Evolutionary conservation across 2,113 vertebrate species (phyloP).

Genomic region (Xiphophorus maculatus): DNA sequence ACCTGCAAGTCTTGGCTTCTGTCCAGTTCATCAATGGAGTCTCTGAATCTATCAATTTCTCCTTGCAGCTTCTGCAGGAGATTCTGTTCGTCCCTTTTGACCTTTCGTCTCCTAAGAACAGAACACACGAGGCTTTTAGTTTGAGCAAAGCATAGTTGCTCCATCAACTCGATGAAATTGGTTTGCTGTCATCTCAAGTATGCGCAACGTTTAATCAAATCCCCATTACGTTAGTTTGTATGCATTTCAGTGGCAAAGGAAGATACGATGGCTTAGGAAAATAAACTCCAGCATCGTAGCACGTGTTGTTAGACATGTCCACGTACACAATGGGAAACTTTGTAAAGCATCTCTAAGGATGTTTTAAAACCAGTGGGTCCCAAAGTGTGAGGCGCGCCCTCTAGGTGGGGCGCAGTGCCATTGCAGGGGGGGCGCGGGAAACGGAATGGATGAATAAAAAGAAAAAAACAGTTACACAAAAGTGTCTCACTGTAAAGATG

Average conservation of each 20-base stretch:
- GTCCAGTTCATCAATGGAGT: constrained; percentile 25
- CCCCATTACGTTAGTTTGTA: no score
- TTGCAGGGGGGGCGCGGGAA: no score
- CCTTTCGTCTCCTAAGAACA: constrained; percentile 20
- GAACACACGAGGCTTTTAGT: accelerated
- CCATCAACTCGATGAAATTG: no score
- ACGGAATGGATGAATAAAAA: no score
- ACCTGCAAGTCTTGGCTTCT: constrained; percentile 50
- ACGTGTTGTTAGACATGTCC: not conserved
- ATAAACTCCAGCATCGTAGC: not conserved
- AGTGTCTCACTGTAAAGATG: no score
- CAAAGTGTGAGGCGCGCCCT: no score
- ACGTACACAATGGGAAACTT: not conserved
- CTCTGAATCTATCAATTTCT: constrained; percentile 52
- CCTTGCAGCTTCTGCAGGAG: constrained; percentile 46
- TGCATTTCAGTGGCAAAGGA: no score
- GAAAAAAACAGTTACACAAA: no score
- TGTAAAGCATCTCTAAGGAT: not conserved
- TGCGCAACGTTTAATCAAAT: no score
- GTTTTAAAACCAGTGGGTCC: not conserved
- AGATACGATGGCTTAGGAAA: not conserved
- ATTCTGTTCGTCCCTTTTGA: constrained; percentile 31
- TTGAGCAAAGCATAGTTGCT: accelerated
- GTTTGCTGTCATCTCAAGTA: no score
- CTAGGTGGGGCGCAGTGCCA: no score